Evolutionary conservation across 1,140 invertebrate genomes (phyloP).

Genomic region (Drosophila bocki): DNA sequence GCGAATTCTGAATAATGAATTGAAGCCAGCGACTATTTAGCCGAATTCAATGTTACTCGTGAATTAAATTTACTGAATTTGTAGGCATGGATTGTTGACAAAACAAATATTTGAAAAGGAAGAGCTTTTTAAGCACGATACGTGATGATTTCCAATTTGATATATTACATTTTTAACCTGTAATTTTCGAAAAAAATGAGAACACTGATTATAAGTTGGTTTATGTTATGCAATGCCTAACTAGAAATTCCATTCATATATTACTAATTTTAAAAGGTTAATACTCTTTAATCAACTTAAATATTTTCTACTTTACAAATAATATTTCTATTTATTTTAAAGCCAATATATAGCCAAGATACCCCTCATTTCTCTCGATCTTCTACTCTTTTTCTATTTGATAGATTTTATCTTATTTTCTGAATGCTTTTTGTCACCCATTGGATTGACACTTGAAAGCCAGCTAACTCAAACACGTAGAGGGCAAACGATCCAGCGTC

Average conservation of each 20-base stretch:
- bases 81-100: not conserved
- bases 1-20: slow-evolving; percentile 13
- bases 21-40: not conserved
- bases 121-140: not conserved
- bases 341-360: not conserved
- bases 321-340: not conserved
- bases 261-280: no score
- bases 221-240: not conserved
- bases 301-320: not conserved
- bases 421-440: slow-evolving; percentile 19
- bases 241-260: not conserved
- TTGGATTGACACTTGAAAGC: slow-evolving; percentile 42
- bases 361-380: not conserved
- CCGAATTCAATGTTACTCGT: not conserved
- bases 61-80: slow-evolving; percentile 3
- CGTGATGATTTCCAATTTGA: not conserved
- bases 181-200: not conserved
- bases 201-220: not conserved
- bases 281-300: not conserved
- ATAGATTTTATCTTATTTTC: slow-evolving; percentile 20
- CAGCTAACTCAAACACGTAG: slow-evolving; percentile 45
- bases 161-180: not conserved
- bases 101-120: not conserved
- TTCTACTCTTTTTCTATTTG: not conserved
- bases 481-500: slow-evolving; percentile 27